Conservation (phyloP, 2,113 vertebrate genomes). For the Macaca nemestrina region DNA sequence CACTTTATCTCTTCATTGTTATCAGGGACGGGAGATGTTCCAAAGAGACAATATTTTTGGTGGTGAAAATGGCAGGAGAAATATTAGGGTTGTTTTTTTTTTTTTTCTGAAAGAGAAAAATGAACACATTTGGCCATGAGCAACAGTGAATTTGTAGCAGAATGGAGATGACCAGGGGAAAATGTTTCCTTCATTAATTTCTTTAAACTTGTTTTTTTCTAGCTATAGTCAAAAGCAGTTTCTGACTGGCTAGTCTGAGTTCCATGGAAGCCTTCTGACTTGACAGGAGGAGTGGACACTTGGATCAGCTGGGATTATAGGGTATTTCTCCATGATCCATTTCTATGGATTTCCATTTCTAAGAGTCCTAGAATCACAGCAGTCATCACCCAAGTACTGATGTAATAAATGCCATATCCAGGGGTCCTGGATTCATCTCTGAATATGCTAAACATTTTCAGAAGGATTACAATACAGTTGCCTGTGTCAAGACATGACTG, state of each 20-base stretch:
- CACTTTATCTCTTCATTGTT: constrained; percentile 4
- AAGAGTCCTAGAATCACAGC: neutral
- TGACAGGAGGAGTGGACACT: neutral
- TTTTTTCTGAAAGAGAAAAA: neutral
- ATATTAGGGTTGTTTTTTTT: neutral
- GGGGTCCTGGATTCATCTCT: neutral
- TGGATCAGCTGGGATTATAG: neutral
- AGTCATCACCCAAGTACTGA: neutral
- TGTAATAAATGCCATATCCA: neutral
- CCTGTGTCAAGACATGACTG: neutral
- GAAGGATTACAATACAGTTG: neutral
- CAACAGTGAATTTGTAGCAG: neutral
- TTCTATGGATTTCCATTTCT: neutral
- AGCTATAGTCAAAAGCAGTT: neutral
- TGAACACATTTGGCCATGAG: neutral
- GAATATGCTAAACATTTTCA: neutral
- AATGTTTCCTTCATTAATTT: neutral
- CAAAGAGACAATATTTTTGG: constrained; percentile 34
- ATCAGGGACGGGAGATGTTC: neutral
- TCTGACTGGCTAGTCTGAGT: neutral
- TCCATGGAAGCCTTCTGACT: neutral
- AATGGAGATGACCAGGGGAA: neutral
- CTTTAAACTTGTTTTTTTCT: neutral
- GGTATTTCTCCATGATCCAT: neutral
- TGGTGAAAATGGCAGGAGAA: neutral